These are phyloP conservation scores for Magallana nippona DNA, from an alignment of 2,888 invertebrate species.

Conservation along the genomic window DNA sequence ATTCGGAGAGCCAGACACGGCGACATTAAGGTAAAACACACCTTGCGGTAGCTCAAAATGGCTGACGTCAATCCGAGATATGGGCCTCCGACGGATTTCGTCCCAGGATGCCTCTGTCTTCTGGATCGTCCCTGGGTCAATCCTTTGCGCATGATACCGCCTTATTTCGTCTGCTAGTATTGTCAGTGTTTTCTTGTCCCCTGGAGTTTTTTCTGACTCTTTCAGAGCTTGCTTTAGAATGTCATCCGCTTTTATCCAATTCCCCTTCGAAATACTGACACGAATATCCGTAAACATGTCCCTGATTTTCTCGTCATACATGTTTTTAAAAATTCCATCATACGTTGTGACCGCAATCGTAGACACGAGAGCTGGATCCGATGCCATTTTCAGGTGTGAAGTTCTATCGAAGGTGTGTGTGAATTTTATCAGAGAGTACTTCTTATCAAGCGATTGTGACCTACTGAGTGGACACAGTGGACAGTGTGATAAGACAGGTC, in stretches of 20 bases:
- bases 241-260: slow-evolving; percentile 51
- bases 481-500: too few relatives aligned
- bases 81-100: slow-evolving; percentile 48
- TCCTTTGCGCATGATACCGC: slow-evolving; percentile 53
- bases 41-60: slow-evolving; percentile 59
- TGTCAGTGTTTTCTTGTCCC: slow-evolving; percentile 57
- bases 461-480: too few relatives aligned
- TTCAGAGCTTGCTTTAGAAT: slow-evolving; percentile 52
- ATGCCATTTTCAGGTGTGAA: background rate
- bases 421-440: too few relatives aligned
- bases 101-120: slow-evolving; percentile 51
- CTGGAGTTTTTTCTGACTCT: slow-evolving; percentile 40
- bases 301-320: slow-evolving; percentile 55
- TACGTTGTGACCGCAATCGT: slow-evolving; percentile 59
- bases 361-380: slow-evolving; percentile 24
- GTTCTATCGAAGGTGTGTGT: too few relatives aligned
- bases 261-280: slow-evolving; percentile 51
- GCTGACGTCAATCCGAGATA: slow-evolving; percentile 54
- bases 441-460: too few relatives aligned
- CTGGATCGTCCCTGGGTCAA: slow-evolving; percentile 39
- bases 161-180: slow-evolving; percentile 54
- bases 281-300: slow-evolving; percentile 56
- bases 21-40: slow-evolving; percentile 61
- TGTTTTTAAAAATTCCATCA: slow-evolving; percentile 67
- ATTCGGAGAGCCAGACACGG: slow-evolving; percentile 46